These are phyloP conservation scores for Drosophila trapezifrons DNA, from an alignment of 1,140 invertebrate species.

Conservation along the genomic window DNA sequence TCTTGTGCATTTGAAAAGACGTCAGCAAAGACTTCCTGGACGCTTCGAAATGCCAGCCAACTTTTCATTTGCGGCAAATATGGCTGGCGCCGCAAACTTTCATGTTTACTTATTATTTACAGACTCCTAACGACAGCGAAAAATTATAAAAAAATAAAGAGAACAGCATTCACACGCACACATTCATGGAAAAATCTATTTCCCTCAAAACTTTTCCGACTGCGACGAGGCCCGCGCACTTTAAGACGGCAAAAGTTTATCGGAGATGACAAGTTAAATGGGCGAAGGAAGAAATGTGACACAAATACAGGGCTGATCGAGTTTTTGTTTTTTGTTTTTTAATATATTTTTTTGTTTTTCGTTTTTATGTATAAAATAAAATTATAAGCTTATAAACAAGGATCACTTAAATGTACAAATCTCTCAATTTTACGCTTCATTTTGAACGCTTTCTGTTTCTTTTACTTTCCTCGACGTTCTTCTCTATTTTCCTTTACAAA, in stretches of 20 bases:
- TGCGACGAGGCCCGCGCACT: slow-evolving; percentile 9
- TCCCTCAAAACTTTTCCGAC: slow-evolving; percentile 43
- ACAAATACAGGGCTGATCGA: background rate
- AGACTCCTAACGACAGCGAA: slow-evolving; percentile 63
- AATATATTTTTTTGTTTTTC: slow-evolving; percentile 69
- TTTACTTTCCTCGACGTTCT: slow-evolving; percentile 73
- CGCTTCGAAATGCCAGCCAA: slow-evolving; percentile 65
- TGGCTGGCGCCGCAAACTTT: slow-evolving; percentile 74
- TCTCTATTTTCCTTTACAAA: slow-evolving; percentile 50
- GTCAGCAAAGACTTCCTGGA: slow-evolving; percentile 65
- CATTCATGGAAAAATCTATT: slow-evolving; percentile 62
- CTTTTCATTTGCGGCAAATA: slow-evolving; percentile 81
- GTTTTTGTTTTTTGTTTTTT: slow-evolving; percentile 49
- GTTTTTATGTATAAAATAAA: slow-evolving; percentile 84
- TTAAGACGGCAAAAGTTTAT: slow-evolving; percentile 25
- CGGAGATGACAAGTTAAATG: slow-evolving; percentile 13
- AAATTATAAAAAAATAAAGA: slow-evolving; percentile 25
- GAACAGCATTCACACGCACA: slow-evolving; percentile 7
- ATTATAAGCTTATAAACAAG: slow-evolving; percentile 84
- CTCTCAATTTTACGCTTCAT: slow-evolving; percentile 76
- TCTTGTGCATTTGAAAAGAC: slow-evolving; percentile 81
- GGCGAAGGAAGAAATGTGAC: slow-evolving; percentile 7
- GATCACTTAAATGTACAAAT: slow-evolving; percentile 84
- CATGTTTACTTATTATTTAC: slow-evolving; percentile 81
- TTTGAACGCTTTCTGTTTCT: slow-evolving; percentile 62